phyloP scores from a whole-genome alignment of 2,888 invertebrate genomes.

The Caprella mutica region DNA sequence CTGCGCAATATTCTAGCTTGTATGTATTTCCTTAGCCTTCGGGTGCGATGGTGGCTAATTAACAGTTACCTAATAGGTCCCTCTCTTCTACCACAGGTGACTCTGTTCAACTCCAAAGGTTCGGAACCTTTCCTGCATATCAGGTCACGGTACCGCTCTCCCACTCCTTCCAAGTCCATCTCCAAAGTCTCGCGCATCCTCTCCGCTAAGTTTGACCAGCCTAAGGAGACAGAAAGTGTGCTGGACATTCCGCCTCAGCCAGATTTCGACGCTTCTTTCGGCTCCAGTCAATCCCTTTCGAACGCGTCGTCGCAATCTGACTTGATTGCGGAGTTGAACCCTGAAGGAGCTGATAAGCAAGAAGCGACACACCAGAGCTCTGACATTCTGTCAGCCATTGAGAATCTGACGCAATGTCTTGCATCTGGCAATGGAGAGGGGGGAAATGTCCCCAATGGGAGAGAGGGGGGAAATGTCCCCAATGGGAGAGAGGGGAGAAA shows the following conservation, averaged over 20 bases:
- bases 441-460: too few species aligned
- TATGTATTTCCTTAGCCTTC: too few species aligned
- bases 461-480: too few species aligned
- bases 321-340: not conserved
- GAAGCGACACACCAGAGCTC: conserved; percentile 5
- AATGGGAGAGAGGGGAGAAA: too few species aligned
- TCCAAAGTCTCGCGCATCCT: conserved; percentile 12
- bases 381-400: conserved; percentile 2
- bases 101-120: conserved; percentile 53
- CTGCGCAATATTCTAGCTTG: too few species aligned
- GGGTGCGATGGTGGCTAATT: too few species aligned
- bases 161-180: conserved; percentile 23
- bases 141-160: conserved; percentile 29
- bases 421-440: too few species aligned
- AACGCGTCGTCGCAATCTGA: conserved; percentile 5
- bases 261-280: conserved; percentile 4
- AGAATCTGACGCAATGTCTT: not conserved
- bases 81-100: conserved; percentile 46
- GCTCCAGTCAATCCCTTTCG: conserved; percentile 8
- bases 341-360: not conserved
- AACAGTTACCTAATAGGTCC: too few species aligned
- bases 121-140: conserved; percentile 31
- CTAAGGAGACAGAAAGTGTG: too few species aligned
- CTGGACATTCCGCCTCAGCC: conserved; percentile 1
- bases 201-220: not conserved